A percentile compares a stretch with the other conserved stretches of the same genome.
Evolutionary conservation across 2,797 vertebrate genomes (phyloP).

Genomic region (Myotis myotis): DNA sequence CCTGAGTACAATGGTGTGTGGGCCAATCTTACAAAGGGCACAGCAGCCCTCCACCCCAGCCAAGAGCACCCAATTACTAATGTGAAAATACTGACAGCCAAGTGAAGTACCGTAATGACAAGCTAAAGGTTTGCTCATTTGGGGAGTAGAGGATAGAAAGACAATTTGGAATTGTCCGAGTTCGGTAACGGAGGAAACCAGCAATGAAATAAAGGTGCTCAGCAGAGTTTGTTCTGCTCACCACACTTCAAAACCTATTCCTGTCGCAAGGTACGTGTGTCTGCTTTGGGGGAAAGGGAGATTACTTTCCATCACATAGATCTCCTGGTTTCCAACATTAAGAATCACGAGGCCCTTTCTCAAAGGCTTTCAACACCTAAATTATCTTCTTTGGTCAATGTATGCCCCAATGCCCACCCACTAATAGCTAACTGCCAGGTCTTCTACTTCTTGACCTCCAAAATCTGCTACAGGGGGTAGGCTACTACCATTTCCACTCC

Average conservation of each 20-base stretch:
- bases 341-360: background rate
- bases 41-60: constrained; percentile 59
- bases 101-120: constrained; percentile 10
- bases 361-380: background rate
- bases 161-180: background rate
- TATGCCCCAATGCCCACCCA: background rate
- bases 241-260: background rate
- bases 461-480: background rate
- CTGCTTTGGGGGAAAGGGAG: background rate
- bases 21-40: constrained; percentile 63
- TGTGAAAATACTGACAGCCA: constrained; percentile 43
- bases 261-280: background rate
- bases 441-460: background rate
- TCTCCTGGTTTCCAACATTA: background rate
- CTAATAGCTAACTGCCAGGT: background rate
- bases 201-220: background rate
- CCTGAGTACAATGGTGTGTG: constrained; percentile 39
- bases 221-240: background rate
- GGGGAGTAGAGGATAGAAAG: background rate
- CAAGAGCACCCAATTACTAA: constrained; percentile 46
- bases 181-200: background rate
- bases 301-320: background rate
- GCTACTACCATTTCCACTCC: background rate
- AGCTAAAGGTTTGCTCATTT: background rate
- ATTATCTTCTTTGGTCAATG: background rate